Conservation (phyloP, 2,888 invertebrate species). For the Philaethria dido region DNA sequence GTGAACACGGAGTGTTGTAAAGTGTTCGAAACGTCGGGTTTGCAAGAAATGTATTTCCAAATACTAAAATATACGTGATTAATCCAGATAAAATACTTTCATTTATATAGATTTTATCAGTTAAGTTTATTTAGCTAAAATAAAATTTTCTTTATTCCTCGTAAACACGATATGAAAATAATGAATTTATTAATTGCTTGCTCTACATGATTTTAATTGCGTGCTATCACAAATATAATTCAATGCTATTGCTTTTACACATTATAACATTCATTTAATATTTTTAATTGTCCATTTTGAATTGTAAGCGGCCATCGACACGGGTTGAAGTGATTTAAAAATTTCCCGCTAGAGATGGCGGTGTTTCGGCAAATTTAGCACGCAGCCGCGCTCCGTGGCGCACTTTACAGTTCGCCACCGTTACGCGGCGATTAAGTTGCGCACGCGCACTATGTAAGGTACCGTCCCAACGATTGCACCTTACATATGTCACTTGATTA, state of each 20-base stretch:
- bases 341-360: conserved; percentile 76
- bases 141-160: neutral
- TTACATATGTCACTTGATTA: conserved; percentile 40
- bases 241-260: neutral
- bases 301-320: conserved; percentile 53
- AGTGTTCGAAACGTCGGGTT: too few species aligned
- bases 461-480: conserved; percentile 51
- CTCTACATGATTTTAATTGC: neutral
- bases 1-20: too few species aligned
- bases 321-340: conserved; percentile 72
- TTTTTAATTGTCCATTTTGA: conserved; percentile 47
- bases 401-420: conserved; percentile 82
- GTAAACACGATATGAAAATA: neutral
- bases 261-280: conserved; percentile 6
- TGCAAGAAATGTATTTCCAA: too few species aligned
- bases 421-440: conserved; percentile 78
- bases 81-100: too few species aligned
- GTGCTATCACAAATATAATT: neutral
- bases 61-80: too few species aligned
- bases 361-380: conserved; percentile 84
- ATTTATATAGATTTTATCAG: too few species aligned
- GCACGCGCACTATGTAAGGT: conserved; percentile 66
- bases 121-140: neutral
- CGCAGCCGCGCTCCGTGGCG: conserved; percentile 77
- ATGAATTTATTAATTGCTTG: neutral